phyloP scores from a whole-genome alignment of 2,888 invertebrate species.

The Carterocephalus palaemon region DNA sequence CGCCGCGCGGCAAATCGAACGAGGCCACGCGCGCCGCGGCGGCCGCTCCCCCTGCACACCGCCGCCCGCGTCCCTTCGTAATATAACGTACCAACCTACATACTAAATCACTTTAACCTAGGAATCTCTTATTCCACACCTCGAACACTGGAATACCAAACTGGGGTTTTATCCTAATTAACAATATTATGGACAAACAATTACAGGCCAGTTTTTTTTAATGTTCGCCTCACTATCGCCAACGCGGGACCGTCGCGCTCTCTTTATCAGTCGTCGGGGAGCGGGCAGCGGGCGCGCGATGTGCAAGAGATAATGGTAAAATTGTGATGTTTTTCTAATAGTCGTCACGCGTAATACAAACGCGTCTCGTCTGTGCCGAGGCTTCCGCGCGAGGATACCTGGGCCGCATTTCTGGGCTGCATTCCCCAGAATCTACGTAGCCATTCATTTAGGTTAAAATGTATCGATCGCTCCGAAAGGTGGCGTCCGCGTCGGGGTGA shows the following conservation, averaged over 20 bases:
- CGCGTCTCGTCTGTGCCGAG: constrained; percentile 33
- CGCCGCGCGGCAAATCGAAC: constrained; percentile 71
- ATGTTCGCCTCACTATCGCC: constrained; percentile 51
- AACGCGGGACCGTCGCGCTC: constrained; percentile 62
- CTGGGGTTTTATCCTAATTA: constrained; percentile 66
- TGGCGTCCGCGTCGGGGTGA: constrained; percentile 41
- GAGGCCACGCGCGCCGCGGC: constrained; percentile 63
- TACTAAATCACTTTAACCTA: constrained; percentile 74
- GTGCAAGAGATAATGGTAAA: constrained; percentile 70
- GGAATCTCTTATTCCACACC: constrained; percentile 74
- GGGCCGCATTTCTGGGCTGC: too few relatives aligned
- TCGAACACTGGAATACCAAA: constrained; percentile 70
- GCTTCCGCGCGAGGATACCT: constrained; percentile 22
- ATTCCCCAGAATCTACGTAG: constrained; percentile 26
- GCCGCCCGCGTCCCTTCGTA: constrained; percentile 62
- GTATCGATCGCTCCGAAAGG: constrained; percentile 36
- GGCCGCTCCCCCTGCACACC: constrained; percentile 41
- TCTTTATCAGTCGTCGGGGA: constrained; percentile 67
- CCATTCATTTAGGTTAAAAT: constrained; percentile 14
- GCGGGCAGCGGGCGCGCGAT: constrained; percentile 55
- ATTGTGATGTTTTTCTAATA: constrained; percentile 76
- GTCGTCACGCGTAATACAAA: constrained; percentile 38
- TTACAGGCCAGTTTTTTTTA: constrained; percentile 64
- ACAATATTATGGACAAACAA: constrained; percentile 66
- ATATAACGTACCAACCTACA: constrained; percentile 69